These are phyloP conservation scores for Acanthosepion esculentum DNA, from an alignment of 2,888 invertebrate species.

Conservation along the genomic window DNA sequence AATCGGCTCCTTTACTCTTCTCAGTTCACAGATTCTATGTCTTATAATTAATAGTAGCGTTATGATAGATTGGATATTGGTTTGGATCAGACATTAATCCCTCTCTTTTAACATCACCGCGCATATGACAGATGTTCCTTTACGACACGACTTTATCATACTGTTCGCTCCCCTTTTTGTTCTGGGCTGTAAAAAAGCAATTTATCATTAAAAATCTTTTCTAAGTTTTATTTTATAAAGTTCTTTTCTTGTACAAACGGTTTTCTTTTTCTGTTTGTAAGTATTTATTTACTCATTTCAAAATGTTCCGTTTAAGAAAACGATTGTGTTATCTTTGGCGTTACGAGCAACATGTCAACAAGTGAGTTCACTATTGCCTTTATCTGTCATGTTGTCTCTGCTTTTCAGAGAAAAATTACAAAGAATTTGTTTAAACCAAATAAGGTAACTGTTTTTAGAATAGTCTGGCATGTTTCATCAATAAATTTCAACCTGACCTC, in stretches of 20 bases:
- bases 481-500: too few species aligned
- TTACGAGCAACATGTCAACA: background rate
- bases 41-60: background rate
- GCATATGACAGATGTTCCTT: background rate
- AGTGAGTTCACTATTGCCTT: too few species aligned
- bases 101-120: background rate
- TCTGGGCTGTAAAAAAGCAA: background rate
- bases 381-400: too few species aligned
- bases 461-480: too few species aligned
- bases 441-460: too few species aligned
- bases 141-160: background rate
- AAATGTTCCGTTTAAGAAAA: background rate
- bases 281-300: background rate
- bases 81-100: background rate
- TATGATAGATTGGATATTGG: slow-evolving; percentile 4
- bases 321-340: background rate
- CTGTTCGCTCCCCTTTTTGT: background rate
- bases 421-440: too few species aligned
- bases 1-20: background rate
- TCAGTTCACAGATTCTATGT: background rate
- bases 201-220: background rate
- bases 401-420: too few species aligned
- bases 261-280: background rate
- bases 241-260: too few species aligned
- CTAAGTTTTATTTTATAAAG: too few species aligned